Conservation (phyloP, 1,140 invertebrate species). For the Copidosoma floridanum region DNA sequence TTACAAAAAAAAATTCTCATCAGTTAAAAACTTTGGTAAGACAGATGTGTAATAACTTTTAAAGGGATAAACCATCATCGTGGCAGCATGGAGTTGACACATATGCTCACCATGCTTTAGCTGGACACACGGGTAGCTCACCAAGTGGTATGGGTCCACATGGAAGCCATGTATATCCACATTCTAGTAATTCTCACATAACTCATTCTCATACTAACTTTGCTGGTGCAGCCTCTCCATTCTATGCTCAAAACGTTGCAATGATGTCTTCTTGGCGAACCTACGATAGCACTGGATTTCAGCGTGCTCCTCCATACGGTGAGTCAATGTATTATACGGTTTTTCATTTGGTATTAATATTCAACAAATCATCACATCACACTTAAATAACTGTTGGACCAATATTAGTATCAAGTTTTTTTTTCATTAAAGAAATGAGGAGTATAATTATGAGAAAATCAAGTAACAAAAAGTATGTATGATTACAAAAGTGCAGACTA, state of each 20-base stretch:
- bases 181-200: constrained; percentile 49
- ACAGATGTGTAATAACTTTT: too few species aligned
- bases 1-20: too few species aligned
- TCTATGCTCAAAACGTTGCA: constrained; percentile 69
- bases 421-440: too few species aligned
- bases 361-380: too few species aligned
- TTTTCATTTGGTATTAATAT: too few species aligned
- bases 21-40: too few species aligned
- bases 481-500: too few species aligned
- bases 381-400: too few species aligned
- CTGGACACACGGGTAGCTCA: constrained; percentile 47
- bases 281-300: constrained; percentile 72
- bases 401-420: too few species aligned
- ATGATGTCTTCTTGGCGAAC: constrained; percentile 79
- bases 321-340: too few species aligned
- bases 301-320: constrained; percentile 74
- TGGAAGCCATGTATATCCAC: constrained; percentile 45
- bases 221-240: constrained; percentile 59
- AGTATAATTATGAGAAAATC: too few species aligned
- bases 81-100: constrained; percentile 56
- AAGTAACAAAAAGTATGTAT: too few species aligned
- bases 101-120: constrained; percentile 52
- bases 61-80: constrained; percentile 52
- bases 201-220: constrained; percentile 51
- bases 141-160: constrained; percentile 48